A percentile compares a stretch with the other conserved stretches of the same genome.
phyloP scores from a whole-genome alignment of 2,113 vertebrate genomes.

The Oncorhynchus masou region DNA sequence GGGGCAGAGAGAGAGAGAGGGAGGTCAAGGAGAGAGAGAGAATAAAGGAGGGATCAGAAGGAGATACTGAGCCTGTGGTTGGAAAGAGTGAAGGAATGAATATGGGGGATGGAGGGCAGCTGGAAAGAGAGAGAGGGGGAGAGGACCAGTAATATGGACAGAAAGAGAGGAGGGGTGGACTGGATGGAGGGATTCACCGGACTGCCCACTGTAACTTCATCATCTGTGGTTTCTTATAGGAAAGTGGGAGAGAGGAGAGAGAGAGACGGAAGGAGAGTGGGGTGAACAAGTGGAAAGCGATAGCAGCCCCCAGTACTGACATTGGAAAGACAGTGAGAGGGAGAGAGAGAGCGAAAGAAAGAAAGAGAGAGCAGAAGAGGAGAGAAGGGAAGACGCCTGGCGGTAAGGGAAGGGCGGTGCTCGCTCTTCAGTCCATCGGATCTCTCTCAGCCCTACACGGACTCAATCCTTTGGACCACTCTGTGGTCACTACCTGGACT shows the following conservation, averaged over 20 bases:
- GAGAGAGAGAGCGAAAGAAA: too few relatives aligned
- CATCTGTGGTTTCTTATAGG: slow-evolving; percentile 10
- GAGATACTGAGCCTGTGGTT: neutral
- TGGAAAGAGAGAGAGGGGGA: neutral
- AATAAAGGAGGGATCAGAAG: neutral
- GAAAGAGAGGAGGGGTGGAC: slow-evolving; percentile 8
- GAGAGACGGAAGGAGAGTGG: slow-evolving; percentile 25
- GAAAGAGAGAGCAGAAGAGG: too few relatives aligned
- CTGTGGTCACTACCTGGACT: slow-evolving; percentile 10
- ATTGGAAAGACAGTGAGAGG: neutral
- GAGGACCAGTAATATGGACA: slow-evolving; percentile 2
- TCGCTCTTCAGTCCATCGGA: slow-evolving; percentile 34
- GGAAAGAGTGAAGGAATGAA: slow-evolving; percentile 3
- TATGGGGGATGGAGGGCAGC: neutral
- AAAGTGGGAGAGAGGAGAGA: slow-evolving; percentile 6
- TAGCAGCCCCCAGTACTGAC: too few relatives aligned
- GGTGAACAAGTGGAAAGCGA: too few relatives aligned
- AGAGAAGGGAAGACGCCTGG: neutral
- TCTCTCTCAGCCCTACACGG: slow-evolving; percentile 40
- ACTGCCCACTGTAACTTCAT: slow-evolving; percentile 3
- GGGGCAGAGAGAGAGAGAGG: neutral
- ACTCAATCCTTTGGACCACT: slow-evolving; percentile 41
- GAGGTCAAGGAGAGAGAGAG: neutral
- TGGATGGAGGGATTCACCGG: too few relatives aligned
- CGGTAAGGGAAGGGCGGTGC: slow-evolving; percentile 23